Percentiles rank a stretch among this genome's conserved stretches.
These are phyloP conservation scores for Dicerorhinus sumatrensis DNA, from an alignment of 2,113 vertebrate species.

Conservation along the genomic window DNA sequence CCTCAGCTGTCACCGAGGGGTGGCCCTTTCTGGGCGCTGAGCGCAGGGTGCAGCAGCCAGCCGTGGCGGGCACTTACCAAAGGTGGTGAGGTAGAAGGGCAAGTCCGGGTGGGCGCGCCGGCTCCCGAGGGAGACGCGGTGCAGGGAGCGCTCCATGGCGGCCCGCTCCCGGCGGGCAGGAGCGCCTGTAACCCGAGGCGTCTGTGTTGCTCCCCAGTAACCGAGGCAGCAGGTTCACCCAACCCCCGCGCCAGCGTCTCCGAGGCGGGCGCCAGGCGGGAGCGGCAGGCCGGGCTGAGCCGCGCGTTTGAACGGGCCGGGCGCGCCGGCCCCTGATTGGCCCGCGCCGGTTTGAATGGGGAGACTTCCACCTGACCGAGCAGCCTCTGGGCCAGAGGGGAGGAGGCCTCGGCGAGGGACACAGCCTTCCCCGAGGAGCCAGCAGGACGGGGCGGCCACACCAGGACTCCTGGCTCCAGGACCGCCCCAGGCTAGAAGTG, in stretches of 20 bases:
- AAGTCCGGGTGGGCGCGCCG: conserved; percentile 71
- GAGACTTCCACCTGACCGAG: conserved; percentile 76
- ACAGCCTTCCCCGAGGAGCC: neutral
- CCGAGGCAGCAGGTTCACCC: conserved; percentile 69
- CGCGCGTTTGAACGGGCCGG: conserved; percentile 81
- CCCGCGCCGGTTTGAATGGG: conserved; percentile 70
- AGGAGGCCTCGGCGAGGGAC: neutral
- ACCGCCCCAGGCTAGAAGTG: neutral
- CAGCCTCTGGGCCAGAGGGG: neutral
- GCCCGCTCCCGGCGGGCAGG: neutral
- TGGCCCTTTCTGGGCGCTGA: neutral
- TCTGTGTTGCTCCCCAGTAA: conserved; percentile 65
- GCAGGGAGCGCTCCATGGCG: conserved; percentile 84
- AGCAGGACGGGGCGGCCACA: neutral
- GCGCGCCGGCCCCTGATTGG: conserved; percentile 86
- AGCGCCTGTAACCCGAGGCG: conserved; percentile 49
- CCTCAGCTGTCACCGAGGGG: neutral
- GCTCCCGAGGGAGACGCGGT: conserved; percentile 78
- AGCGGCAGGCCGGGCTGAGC: conserved; percentile 39
- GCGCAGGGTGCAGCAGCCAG: neutral
- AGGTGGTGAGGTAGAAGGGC: conserved; percentile 86
- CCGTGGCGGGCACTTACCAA: conserved; percentile 84
- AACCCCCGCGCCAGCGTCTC: neutral
- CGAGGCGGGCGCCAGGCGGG: neutral
- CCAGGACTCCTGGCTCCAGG: neutral